Conservation (phyloP, 1,140 invertebrate species). For the roundworm (Caenorhabditis elegans) region WBcel235 BX284602.5:10724501-10725000, state of each 20-base stretch:
- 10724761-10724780: conserved; percentile 60
- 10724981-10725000: conserved; percentile 55
- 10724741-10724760: conserved; percentile 56
- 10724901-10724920: no score
- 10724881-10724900: no score
- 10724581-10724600: neutral
- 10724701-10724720: conserved; percentile 56
- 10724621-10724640: conserved; percentile 38
- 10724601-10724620: conserved; percentile 38
- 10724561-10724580: neutral
- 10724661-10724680: conserved; percentile 58
- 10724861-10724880: no score
- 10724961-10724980: conserved; percentile 25
- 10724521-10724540: no score
- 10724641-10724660: conserved; percentile 39
- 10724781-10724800: conserved; percentile 63
- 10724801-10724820: neutral
- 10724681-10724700: conserved; percentile 64
- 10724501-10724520: no score
- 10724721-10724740: conserved; percentile 34
- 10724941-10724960: neutral
- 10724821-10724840: no score
- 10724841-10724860: no score
- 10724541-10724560: no score
- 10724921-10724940: no score